Conservation (phyloP, 53 echinoderm and acorn worm genomes). For the Mesocentrotus franciscanus region DNA sequence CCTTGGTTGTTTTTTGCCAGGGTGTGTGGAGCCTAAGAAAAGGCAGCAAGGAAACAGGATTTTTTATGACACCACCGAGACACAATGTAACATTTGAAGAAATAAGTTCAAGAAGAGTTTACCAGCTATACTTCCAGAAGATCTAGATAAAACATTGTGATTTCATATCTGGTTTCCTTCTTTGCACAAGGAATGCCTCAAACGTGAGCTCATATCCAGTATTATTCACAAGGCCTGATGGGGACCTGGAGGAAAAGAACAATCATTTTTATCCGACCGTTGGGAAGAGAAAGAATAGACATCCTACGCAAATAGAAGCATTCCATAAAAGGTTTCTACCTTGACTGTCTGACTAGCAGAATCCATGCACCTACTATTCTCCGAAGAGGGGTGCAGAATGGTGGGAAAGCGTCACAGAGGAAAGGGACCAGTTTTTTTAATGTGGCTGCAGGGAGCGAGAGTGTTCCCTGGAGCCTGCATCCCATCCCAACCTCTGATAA, state of each 20-base stretch:
- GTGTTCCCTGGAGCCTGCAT: not conserved
- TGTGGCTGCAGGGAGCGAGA: conserved; percentile 3
- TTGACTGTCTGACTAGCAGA: not conserved
- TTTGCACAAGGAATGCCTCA: not conserved
- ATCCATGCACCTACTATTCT: not conserved
- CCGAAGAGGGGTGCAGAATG: not conserved
- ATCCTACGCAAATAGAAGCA: not conserved
- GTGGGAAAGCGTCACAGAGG: conserved; percentile 8
- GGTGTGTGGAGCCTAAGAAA: conserved; percentile 6
- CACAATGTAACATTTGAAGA: not conserved
- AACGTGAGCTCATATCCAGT: conserved; percentile 1
- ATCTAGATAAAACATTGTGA: conserved; percentile 1
- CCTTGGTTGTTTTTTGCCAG: conserved; percentile 32
- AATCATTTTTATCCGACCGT: conserved; percentile 31
- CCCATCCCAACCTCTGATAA: conserved; percentile 20
- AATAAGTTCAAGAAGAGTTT: conserved; percentile 30
- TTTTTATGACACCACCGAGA: conserved; percentile 26
- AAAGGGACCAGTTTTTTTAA: conserved; percentile 50
- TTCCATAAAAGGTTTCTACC: not conserved
- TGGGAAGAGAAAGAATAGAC: conserved; percentile 2
- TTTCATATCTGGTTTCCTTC: conserved; percentile 20
- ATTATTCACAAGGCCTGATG: not conserved
- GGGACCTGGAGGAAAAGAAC: conserved; percentile 30
- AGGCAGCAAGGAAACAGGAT: not conserved
- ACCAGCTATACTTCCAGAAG: conserved; percentile 21